phyloP scores from a whole-genome alignment of 2,888 invertebrate species.

The Ypsolopha sequella region DNA sequence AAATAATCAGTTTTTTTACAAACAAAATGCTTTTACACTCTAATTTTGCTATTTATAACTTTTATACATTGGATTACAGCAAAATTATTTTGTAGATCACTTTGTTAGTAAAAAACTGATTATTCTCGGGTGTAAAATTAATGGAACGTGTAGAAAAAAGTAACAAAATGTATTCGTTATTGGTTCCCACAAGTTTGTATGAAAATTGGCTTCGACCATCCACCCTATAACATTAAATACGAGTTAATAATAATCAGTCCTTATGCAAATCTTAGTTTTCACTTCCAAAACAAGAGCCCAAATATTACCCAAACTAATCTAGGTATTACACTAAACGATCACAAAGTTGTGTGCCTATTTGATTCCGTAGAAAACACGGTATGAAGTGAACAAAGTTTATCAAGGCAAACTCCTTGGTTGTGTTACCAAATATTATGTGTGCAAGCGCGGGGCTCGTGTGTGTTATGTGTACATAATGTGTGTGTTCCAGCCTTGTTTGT shows the following conservation, averaged over 20 bases:
- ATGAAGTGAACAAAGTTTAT: conserved; percentile 46
- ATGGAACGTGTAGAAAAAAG: no score
- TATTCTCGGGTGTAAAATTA: no score
- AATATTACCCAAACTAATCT: neutral
- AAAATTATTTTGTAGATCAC: no score
- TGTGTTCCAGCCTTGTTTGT: conserved; percentile 34
- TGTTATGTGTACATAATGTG: conserved; percentile 43
- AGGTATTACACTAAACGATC: neutral
- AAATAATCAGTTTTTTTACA: no score
- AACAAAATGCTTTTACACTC: no score
- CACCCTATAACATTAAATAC: no score
- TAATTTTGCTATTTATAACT: no score
- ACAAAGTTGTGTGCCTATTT: neutral
- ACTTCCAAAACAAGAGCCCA: neutral
- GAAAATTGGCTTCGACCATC: neutral
- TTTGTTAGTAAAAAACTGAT: no score
- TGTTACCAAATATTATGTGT: conserved; percentile 65
- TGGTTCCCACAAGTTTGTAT: no score
- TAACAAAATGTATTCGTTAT: no score
- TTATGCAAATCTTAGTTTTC: neutral
- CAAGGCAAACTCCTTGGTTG: conserved; percentile 58
- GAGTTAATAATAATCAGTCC: no score
- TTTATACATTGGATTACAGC: no score
- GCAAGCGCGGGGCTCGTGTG: conserved; percentile 40
- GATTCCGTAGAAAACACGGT: conserved; percentile 10